Evolutionary conservation across 2,797 vertebrate genomes (phyloP).

Genomic region (Takifugu ocellatus): DNA sequence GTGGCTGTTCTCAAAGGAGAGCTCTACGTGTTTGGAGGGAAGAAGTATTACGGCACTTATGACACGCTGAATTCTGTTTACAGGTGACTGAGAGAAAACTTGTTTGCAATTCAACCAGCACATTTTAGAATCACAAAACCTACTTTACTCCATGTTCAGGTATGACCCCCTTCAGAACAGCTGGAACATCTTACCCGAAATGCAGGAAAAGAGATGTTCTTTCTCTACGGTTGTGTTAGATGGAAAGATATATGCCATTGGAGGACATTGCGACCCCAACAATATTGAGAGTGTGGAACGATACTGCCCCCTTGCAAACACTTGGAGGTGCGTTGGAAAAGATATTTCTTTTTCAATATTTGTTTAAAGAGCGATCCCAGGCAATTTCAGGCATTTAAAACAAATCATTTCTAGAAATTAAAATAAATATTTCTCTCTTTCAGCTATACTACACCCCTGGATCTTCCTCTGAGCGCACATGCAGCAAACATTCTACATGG

Average conservation of each 20-base stretch:
- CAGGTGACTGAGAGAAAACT: constrained; percentile 68
- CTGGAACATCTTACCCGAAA: constrained; percentile 70
- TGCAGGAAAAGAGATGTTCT: constrained; percentile 66
- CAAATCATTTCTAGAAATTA: background rate
- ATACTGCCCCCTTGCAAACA: constrained; percentile 63
- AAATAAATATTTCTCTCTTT: constrained; percentile 10
- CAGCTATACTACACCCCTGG: constrained; percentile 65
- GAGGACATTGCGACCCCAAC: constrained; percentile 62
- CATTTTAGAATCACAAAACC: background rate
- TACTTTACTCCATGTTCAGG: constrained; percentile 41
- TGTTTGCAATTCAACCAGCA: too few relatives aligned
- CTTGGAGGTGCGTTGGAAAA: constrained; percentile 68
- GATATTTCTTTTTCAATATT: background rate
- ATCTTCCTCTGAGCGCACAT: constrained; percentile 65
- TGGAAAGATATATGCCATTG: constrained; percentile 64
- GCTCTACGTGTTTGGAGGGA: constrained; percentile 87
- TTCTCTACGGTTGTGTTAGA: constrained; percentile 64
- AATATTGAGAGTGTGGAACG: constrained; percentile 70
- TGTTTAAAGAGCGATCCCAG: background rate
- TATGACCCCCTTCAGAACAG: constrained; percentile 61
- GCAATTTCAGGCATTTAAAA: background rate
- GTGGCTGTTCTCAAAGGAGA: constrained; percentile 71
- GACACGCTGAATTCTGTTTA: constrained; percentile 82
- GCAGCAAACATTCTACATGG: constrained; percentile 56
- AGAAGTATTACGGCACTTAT: constrained; percentile 79